Evolutionary conservation across 2,113 vertebrate genomes (phyloP), one percentile per base, ranked within the genome.

Genomic region (Hippopotamus amphibius): DNA sequence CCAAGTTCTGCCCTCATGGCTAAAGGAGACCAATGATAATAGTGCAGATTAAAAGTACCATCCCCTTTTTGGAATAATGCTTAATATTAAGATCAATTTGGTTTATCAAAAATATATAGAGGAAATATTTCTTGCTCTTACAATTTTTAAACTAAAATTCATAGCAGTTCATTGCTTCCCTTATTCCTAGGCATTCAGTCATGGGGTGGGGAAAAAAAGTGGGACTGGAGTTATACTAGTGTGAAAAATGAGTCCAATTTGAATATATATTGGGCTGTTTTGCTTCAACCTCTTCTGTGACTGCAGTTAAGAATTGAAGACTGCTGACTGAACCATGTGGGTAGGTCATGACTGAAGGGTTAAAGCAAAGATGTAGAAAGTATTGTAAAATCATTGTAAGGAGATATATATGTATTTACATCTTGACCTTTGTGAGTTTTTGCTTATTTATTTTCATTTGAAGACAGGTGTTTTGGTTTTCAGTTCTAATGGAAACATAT

Each of bases 91-190:
- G 48, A 48, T 92, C 7, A 28, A 66, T 77, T 82, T 82, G 12
- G 61, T 30, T 87, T 57, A 41, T 87, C 13, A 63, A 59, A 59
- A 74, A 80, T 63, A 57, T 0, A 4, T 22, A 5, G 13, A 82
- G 37, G 11, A 66, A 74, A 55, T 53, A 83, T 72, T 30, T 79
- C 21, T 93, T 88, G 41, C 11, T 46, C 15, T 33, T 66, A 37
- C 33, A 26, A 13, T 59, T 96, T 71, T 66, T n/a, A 28, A 88
- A 85, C 12, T 72, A 76, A 96, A 61, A 76, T 89, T 66, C n/a
- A 57, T 30, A 61, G 17, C 19, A 21, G 2, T 97, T 33, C 46
- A 28, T 76, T 55, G 7, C 65, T 71, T 92, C 21, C 17, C 12
- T 24, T 21, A 13, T 84, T 86, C 21, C 30, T 83, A 72, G 16